phyloP scores from a whole-genome alignment of 2,888 invertebrate genomes.

The Anorthoa munda region DNA sequence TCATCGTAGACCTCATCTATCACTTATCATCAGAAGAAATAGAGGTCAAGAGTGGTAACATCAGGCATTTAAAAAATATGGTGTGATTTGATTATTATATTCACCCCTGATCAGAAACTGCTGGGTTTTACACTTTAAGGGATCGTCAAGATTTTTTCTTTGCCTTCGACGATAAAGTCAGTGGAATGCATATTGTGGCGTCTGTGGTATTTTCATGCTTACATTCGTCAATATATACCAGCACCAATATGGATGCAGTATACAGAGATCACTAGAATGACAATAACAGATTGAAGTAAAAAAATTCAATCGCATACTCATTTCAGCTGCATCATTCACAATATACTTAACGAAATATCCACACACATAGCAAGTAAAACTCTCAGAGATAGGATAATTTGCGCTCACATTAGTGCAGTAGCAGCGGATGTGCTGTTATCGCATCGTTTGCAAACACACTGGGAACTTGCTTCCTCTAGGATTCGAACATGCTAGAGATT shows the following conservation, averaged over 20 bases:
- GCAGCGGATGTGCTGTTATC: conserved; percentile 53
- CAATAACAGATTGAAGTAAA: background rate
- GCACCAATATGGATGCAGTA: background rate
- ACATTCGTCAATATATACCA: background rate
- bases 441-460: conserved; percentile 49
- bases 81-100: too few species aligned
- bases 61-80: too few species aligned
- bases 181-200: too few species aligned
- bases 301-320: background rate
- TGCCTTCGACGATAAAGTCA: background rate
- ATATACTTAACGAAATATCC: background rate
- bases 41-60: too few species aligned
- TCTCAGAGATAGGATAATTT: conserved; percentile 59
- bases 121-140: background rate
- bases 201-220: too few species aligned
- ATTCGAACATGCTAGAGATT: conserved; percentile 9
- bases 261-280: background rate
- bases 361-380: conserved; percentile 34
- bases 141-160: background rate
- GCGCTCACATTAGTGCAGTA: conserved; percentile 54
- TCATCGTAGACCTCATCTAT: too few species aligned
- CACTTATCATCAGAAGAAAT: too few species aligned
- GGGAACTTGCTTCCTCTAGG: conserved; percentile 35
- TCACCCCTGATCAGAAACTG: too few species aligned
- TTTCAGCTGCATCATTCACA: conserved; percentile 10